Conservation (phyloP, 2,888 invertebrate species). For the Panzeria rudis region DNA sequence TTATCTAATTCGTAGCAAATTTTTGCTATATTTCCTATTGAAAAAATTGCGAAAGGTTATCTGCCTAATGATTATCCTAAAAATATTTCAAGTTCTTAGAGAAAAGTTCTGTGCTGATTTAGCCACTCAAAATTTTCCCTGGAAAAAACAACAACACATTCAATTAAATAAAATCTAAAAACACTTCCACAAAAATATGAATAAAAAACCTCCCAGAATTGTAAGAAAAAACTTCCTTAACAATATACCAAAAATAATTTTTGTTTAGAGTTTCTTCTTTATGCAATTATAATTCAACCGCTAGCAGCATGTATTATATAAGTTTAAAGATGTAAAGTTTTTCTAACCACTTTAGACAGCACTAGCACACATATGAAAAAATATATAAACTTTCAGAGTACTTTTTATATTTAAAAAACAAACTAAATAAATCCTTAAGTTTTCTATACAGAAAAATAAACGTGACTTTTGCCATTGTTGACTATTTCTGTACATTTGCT, state of each 20-base stretch:
- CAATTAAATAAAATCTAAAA: background rate
- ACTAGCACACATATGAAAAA: background rate
- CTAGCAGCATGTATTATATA: conserved; percentile 40
- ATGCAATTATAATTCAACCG: conserved; percentile 33
- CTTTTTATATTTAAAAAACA: conserved; percentile 1
- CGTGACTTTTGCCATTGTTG: conserved; percentile 69
- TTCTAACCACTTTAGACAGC: conserved; percentile 45
- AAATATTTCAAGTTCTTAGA: no score
- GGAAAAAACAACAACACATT: background rate
- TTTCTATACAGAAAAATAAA: conserved; percentile 52
- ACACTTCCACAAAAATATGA: background rate
- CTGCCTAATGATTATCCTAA: no score
- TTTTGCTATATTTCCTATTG: no score
- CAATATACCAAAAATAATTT: conserved; percentile 3
- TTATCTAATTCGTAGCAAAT: no score
- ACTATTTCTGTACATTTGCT: conserved; percentile 2
- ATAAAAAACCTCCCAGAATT: background rate
- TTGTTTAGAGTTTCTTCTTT: background rate
- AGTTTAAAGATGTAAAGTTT: conserved; percentile 52
- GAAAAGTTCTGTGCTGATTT: no score
- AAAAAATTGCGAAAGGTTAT: no score
- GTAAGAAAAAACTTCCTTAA: background rate
- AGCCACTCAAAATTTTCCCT: no score
- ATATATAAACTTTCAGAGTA: conserved; percentile 20
- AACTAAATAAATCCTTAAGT: conserved; percentile 56